phyloP scores from a whole-genome alignment of 1,140 invertebrate species.

The Dendroctonus ponderosae region DNA sequence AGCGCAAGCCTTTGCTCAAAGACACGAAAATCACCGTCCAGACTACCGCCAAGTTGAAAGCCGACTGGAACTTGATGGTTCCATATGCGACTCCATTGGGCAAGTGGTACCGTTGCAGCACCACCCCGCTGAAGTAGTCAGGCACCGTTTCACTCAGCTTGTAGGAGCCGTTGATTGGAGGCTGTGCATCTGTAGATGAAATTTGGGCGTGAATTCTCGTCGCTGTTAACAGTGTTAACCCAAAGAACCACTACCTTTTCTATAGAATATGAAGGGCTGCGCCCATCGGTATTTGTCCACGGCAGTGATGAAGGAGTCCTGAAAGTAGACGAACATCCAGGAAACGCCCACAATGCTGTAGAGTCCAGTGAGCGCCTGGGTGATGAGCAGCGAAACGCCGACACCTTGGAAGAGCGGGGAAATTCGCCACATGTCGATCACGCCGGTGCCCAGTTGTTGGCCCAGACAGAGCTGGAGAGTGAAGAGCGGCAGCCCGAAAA shows the following conservation, averaged over 20 bases:
- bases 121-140: conserved; percentile 79
- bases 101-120: conserved; percentile 69
- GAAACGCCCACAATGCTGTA: conserved; percentile 84
- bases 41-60: conserved; percentile 84
- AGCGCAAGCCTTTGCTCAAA: conserved; percentile 83
- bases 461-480: conserved; percentile 83
- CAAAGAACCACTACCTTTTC: conserved; percentile 56
- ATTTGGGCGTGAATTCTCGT: neutral
- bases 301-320: conserved; percentile 84
- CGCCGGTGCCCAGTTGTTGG: conserved; percentile 78
- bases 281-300: conserved; percentile 81
- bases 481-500: conserved; percentile 83
- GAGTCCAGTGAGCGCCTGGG: conserved; percentile 78
- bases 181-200: conserved; percentile 40
- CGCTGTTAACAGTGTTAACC: neutral
- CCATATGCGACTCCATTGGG: conserved; percentile 62
- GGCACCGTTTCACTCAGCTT: conserved; percentile 75
- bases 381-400: conserved; percentile 75
- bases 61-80: conserved; percentile 80
- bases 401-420: conserved; percentile 84
- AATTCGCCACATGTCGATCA: conserved; percentile 90
- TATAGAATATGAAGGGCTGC: conserved; percentile 65
- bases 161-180: conserved; percentile 51
- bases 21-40: conserved; percentile 89
- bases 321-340: conserved; percentile 86